Conservation (phyloP, 2,888 invertebrate species). For the Hofmannophila pseudospretella region DNA sequence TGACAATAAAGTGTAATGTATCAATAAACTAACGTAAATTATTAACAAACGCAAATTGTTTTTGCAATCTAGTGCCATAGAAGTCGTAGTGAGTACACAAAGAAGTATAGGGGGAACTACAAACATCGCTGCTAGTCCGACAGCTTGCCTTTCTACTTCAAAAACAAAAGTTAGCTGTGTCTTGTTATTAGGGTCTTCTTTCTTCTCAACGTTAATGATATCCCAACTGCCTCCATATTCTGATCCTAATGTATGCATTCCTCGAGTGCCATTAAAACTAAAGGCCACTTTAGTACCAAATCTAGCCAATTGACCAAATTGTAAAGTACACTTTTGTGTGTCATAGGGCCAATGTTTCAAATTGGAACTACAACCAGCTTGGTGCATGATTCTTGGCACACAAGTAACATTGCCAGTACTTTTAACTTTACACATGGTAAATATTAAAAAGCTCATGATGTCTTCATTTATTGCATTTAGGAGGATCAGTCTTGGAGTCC, state of each 20-base stretch:
- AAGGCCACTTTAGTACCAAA: constrained; percentile 14
- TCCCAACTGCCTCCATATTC: constrained; percentile 38
- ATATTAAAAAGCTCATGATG: background rate
- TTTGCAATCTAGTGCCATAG: constrained; percentile 20
- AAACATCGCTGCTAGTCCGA: constrained; percentile 18
- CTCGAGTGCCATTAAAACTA: constrained; percentile 9
- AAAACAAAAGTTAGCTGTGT: constrained; percentile 30
- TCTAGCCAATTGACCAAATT: background rate
- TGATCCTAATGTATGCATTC: constrained; percentile 18
- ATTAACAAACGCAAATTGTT: constrained; percentile 25
- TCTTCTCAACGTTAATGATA: constrained; percentile 29
- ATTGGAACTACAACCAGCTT: constrained; percentile 15
- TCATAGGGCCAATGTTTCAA: constrained; percentile 5
- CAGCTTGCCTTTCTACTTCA: constrained; percentile 35
- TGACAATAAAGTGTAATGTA: constrained; percentile 30
- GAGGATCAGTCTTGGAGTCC: constrained; percentile 29
- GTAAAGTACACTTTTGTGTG: background rate
- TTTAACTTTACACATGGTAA: background rate
- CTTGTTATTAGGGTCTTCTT: constrained; percentile 14
- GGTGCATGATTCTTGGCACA: background rate
- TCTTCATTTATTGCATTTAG: constrained; percentile 16
- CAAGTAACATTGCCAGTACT: constrained; percentile 14
- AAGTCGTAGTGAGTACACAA: background rate
- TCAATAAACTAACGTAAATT: constrained; percentile 30
- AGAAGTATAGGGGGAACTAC: background rate